A percentile compares a stretch with the other conserved stretches of the same genome.
Evolutionary conservation across 2,888 invertebrate species (phyloP).

Genomic region (Oligia latruncula): DNA sequence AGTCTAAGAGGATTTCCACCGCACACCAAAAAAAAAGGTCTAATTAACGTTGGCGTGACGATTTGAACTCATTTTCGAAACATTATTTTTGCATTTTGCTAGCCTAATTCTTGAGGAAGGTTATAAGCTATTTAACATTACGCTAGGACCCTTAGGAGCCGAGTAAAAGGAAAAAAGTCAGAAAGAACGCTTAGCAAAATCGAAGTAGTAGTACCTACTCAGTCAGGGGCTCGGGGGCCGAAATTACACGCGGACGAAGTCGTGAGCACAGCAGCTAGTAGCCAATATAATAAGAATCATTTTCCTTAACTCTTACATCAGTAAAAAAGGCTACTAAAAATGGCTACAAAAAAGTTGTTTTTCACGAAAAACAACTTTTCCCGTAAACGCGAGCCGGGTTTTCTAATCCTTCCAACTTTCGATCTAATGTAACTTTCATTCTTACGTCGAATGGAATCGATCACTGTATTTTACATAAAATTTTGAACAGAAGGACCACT

Average conservation of each 20-base stretch:
- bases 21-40: neutral
- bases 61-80: neutral
- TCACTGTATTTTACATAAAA: conserved; percentile 2
- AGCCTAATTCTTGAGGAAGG: neutral
- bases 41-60: neutral
- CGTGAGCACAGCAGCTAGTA: no score
- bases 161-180: neutral
- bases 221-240: no score
- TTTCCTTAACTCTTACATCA: neutral
- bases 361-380: neutral
- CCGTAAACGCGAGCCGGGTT: neutral
- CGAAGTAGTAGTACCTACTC: neutral
- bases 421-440: conserved; percentile 54
- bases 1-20: no score
- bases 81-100: neutral
- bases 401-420: conserved; percentile 23
- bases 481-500: conserved; percentile 13
- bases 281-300: neutral
- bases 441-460: conserved; percentile 37
- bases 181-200: neutral
- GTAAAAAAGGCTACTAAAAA: no score
- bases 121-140: neutral
- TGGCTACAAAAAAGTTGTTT: no score
- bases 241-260: no score
- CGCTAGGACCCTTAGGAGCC: neutral